Evolutionary conservation across 2,888 invertebrate genomes (phyloP).

Genomic region (Tetheella fluctuosa): DNA sequence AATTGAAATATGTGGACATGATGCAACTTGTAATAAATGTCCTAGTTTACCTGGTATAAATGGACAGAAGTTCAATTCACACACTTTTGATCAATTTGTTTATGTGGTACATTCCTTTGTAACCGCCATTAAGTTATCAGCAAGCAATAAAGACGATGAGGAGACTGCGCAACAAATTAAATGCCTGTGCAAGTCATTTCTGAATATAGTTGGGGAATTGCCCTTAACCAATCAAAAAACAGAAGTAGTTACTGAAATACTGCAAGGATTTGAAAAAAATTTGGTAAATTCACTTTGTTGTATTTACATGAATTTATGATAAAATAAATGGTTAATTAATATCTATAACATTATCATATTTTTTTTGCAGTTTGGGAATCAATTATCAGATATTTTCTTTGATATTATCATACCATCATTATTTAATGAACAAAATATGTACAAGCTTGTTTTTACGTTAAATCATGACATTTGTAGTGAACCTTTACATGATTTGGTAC

Average conservation of each 20-base stretch:
- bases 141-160: slow-evolving; percentile 31
- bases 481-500: not conserved
- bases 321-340: not conserved
- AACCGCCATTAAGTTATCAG: slow-evolving; percentile 44
- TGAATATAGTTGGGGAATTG: slow-evolving; percentile 55
- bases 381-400: not conserved
- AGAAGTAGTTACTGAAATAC: slow-evolving; percentile 32
- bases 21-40: slow-evolving; percentile 58
- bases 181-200: slow-evolving; percentile 70
- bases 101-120: slow-evolving; percentile 59
- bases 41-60: slow-evolving; percentile 49
- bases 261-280: slow-evolving; percentile 36
- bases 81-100: slow-evolving; percentile 55
- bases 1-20: slow-evolving; percentile 67
- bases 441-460: not conserved
- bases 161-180: slow-evolving; percentile 43
- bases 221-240: slow-evolving; percentile 33
- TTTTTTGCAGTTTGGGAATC: not conserved
- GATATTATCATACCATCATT: slow-evolving; percentile 14
- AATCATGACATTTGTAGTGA: not conserved
- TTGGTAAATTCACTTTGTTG: not conserved
- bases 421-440: not conserved
- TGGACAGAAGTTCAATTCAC: slow-evolving; percentile 48
- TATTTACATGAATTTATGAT: not conserved
- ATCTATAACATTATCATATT: not conserved